Base-by-base conservation (phyloP, 2,888 invertebrate species). In the Cynaeus angustus region DNA sequence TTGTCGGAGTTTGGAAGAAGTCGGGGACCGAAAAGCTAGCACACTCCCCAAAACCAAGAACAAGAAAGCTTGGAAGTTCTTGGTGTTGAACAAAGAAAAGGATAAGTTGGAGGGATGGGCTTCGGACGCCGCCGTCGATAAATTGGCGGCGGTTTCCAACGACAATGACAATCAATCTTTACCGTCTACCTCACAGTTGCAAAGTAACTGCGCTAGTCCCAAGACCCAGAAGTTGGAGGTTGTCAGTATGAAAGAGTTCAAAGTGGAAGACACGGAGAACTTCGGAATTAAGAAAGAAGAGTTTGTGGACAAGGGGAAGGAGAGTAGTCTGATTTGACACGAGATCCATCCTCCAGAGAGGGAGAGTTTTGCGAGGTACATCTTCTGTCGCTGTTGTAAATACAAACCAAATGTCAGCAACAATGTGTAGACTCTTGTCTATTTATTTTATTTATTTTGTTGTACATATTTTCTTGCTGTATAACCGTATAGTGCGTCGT, bases 301-400 rank as follows among this genome's bases (percentile, higher is more conserved):
- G 21, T 68, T 71, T 30, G 64, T 79, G 69, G 75, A 77, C 12
- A 68, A 75, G 50, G 82, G 78, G 52, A 79, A 76, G 21, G 78
- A 79, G 37, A 66, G 78, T 26, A 77, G 74, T 52, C 56, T 83
- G 72, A 85, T 85, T 78, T 85, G 85, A 85, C 85, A 85, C 73
- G 82, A 84, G 77, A 80, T 83, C 53, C 79, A 78, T 75, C 80
- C 82, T 70, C 79, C 81, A 12, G 83, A 83, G 66, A 77, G 79
- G 77, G 84, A 82, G 75, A 82, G 84, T 73, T 83, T 85, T 69
- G 79, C 82, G 76, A 84, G 82, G 75, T 85, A 84, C 73, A 84
- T 85, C 74, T 85, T 85, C 75, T 85, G 85, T 82, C 83, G 84
- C 71, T 85, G 85, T 80, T 85, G 85, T 83, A 85, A 83, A 84